Evolutionary conservation across 2,888 invertebrate species (phyloP), one percentile per base, ranked within the genome.

Genomic region (Amblyjoppa proteus): DNA sequence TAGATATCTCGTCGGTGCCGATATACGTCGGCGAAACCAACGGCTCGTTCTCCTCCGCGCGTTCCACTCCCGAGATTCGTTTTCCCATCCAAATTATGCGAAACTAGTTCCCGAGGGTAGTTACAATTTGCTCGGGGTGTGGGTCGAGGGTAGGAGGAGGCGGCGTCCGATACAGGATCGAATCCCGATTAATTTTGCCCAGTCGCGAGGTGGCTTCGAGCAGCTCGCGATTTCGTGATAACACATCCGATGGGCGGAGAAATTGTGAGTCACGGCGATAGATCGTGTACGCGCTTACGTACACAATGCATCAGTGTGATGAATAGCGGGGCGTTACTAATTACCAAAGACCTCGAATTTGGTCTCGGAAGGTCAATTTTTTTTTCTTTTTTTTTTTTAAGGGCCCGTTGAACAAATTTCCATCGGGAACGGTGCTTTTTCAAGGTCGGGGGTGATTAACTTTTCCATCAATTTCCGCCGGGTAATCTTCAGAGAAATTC

Each of bases 11-110:
- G 53, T 80, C 73, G 38, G n/a, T 25, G 31, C 61, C 41, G 45
- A 78, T 77, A 69, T 77, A 75, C 38, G 71, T 69, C 51, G 75
- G 68, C 28, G 66, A 45, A 79, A 71, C 41, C 56, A 69, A 56
- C 61, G 70, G 34, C 75, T 68, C 76, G 82, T 51, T 34, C 34
- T 61, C 28, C 51, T 68, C 56, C 49, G 68, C 69, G 53, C 16
- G 34, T 56, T 61, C 49, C 53, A 45, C 74, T 73, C 49, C 58
- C 87, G 83, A 87, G 90, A 90, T 91, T 92, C 91, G 90, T 92
- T 92, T 92, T 90, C 89, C 89, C 89, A 88, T 92, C 81, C 90
- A 90, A 92, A 92, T 92, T 92, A 92, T 92, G 92, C 90, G 91
- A 90, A 91, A 90, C 91, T 90, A 92, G 92, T 92, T 92, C 90